Evolutionary conservation across 2,888 invertebrate species (phyloP).

Genomic region (Caenorhabditis sinica): DNA sequence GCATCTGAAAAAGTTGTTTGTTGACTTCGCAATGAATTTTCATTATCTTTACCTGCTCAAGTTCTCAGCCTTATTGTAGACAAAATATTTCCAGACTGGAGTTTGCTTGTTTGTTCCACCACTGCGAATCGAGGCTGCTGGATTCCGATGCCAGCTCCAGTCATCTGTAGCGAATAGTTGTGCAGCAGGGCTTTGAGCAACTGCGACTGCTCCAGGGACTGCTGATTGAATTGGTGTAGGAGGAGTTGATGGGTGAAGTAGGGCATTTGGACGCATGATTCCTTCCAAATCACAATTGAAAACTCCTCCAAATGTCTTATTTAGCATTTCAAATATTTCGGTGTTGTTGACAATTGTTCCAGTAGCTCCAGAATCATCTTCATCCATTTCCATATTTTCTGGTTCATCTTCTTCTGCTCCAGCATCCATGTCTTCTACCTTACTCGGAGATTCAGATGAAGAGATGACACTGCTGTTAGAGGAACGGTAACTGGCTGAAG

Average conservation of each 20-base stretch:
- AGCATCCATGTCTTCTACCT: conserved; percentile 55
- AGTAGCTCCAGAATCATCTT: neutral
- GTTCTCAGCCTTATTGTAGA: conserved; percentile 82
- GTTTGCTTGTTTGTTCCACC: conserved; percentile 83
- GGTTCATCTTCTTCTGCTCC: conserved; percentile 16
- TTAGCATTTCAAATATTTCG: conserved; percentile 50
- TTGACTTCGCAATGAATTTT: neutral
- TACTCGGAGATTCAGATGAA: conserved; percentile 55
- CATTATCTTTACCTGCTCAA: conserved; percentile 74
- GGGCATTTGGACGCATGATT: conserved; percentile 36
- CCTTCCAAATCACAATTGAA: conserved; percentile 46
- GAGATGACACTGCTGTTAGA: conserved; percentile 65
- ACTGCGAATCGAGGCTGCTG: conserved; percentile 82
- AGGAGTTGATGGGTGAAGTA: conserved; percentile 48
- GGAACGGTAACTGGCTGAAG: conserved; percentile 69
- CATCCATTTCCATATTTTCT: conserved; percentile 26
- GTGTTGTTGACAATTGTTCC: conserved; percentile 45
- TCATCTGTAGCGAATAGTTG: conserved; percentile 80
- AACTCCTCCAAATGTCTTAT: conserved; percentile 51
- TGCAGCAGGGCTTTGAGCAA: conserved; percentile 82
- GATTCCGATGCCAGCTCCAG: conserved; percentile 83
- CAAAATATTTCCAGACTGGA: conserved; percentile 84
- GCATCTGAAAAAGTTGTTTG: conserved; percentile 73
- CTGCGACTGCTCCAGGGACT: conserved; percentile 81
- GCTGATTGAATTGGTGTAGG: conserved; percentile 55